Base-by-base conservation (phyloP, 2,113 vertebrate genomes). In the Hydrolagus affinis region DNA sequence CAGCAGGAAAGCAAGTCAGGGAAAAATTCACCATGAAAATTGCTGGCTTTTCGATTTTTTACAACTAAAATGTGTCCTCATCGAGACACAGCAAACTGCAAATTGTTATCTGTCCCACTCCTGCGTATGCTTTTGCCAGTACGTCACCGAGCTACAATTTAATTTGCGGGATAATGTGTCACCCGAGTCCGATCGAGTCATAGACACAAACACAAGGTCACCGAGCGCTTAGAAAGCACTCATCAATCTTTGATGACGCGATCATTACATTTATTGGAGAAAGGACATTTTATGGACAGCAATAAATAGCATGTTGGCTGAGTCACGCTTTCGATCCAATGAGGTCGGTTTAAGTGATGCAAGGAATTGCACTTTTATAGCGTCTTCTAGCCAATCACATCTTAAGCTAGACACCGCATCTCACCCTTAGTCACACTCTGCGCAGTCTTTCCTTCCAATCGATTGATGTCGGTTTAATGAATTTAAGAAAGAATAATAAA, bases 401-500 rank as follows among this genome's bases (percentile, higher is more conserved):
- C 44, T 44, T 6, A 44, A 1, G 44, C 44, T 44, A 44, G 44
- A 44, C 44, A 44, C 6, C 1, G 44, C 44, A 44, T 44, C 44
- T 44, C 44, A 44, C 44, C 6, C 44, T 44, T 1, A 44, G 57
- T 30, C 23, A 64, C 32, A 14, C 2, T 83, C 28, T 44, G 21
- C 30, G 30, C 30, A 44, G 19, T 15, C 17, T 21, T 44, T 4
- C 30, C 66, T 66, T 83, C 32, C 17, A 30, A 83, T 57, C 60
- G 28, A 28, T 28, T 83, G 78, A 68, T 32, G 78, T 68, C 60
- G 25, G 76, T 78, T 23, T 78, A 78, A 62, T 30, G 30, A 32
- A 28, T 32, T 1, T 44, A 44, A 44, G 44, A 44, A 44, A 44
- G 44, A 44, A 44, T 44, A 44, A 44, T 44, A 44, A 44, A 44